These are phyloP conservation scores for Coronaproctus castanopsis DNA, from an alignment of 2,888 invertebrate genomes.

Conservation along the genomic window DNA sequence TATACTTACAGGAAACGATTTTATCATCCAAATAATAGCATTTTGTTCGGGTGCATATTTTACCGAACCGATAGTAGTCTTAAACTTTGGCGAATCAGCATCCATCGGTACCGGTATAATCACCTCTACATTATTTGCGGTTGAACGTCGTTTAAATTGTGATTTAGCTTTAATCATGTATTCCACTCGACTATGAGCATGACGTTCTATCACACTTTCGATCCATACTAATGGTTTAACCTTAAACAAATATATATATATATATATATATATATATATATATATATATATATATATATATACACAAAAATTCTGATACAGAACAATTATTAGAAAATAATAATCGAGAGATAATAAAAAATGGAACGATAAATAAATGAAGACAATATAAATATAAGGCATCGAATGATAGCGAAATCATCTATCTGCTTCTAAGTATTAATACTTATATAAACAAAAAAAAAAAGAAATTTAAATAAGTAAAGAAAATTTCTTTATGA, in stretches of 20 bases:
- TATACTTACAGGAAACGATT: slow-evolving; percentile 35
- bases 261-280: too few species aligned
- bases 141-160: slow-evolving; percentile 44
- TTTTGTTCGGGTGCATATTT: slow-evolving; percentile 43
- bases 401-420: too few species aligned
- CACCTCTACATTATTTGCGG: slow-evolving; percentile 48
- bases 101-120: slow-evolving; percentile 39
- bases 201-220: slow-evolving; percentile 43
- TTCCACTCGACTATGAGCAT: slow-evolving; percentile 43
- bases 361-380: too few species aligned
- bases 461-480: too few species aligned
- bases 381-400: too few species aligned
- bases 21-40: slow-evolving; percentile 42
- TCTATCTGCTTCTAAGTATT: too few species aligned
- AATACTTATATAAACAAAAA: too few species aligned
- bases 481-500: too few species aligned
- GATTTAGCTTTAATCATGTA: slow-evolving; percentile 47
- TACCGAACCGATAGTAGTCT: slow-evolving; percentile 40
- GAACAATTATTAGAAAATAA: too few species aligned
- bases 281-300: too few species aligned
- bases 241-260: neutral
- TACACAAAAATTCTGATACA: too few species aligned
- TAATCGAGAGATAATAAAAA: too few species aligned
- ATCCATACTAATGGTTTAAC: slow-evolving; percentile 49
- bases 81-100: slow-evolving; percentile 48